Evolutionary conservation across 64 coral and sea anemone species (phyloP), one percentile per base, ranked within the genome.

Genomic region (Pocillopora damicornis): DNA sequence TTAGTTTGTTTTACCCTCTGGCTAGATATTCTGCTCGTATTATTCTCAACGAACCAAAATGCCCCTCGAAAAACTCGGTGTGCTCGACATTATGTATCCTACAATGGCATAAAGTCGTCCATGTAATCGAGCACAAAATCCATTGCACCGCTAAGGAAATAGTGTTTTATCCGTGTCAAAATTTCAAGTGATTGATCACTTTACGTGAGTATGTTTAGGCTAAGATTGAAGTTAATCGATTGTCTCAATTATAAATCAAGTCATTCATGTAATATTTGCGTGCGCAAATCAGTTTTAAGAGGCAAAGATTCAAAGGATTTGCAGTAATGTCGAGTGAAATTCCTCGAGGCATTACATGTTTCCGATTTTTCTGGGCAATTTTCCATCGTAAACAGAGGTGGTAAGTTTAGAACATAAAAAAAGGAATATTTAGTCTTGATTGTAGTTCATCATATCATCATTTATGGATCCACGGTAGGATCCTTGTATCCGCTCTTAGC

Each of bases 81-180:
- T 2, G 42, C 42, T 51, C 7, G 42, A 51, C 7, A 51, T 17
- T 13, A 4, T 10, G 20, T 69, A n/a, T n/a, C 66, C 3, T 5
- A n/a, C 66, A 10, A n/a, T n/a, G 7, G 22, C 64, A 20, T 71
- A 23, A 26, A n/a, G 12, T 23, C 22, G 7, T 71, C 5, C 1
- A 30, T 23, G n/a, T 71, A 25, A 10, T 30, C 12, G 11, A 11
- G 20, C 67, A 11, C 11, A 60, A 10, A 60, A 79, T 9, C 15
- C 23, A 60, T 13, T 76, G 2, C 1, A 26, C 45, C 6, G 56
- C 23, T 1, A 23, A 60, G 5, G 18, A 61, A 22, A 79, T 14
- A 11, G n/a, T 79, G 56, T 79, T 79, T 79, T 60, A 60, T 79
- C 56, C 77, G 59, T 79, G 56, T 79, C 77, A 61, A 51, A 51